Evolutionary conservation across 2,888 invertebrate species (phyloP).

Genomic region (Acleris sparsana): DNA sequence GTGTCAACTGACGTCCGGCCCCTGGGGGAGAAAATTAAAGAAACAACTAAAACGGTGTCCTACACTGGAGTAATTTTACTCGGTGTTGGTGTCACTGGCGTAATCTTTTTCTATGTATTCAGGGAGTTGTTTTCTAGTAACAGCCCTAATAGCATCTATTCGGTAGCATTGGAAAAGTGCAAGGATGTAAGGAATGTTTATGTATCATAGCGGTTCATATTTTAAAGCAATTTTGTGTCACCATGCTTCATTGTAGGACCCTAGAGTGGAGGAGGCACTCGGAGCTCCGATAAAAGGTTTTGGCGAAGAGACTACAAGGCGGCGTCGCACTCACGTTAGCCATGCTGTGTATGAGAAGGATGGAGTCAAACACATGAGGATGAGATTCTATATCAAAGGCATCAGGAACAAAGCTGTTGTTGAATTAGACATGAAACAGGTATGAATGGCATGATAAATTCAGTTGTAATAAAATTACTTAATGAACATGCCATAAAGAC

Average conservation of each 20-base stretch:
- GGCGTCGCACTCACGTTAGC: conserved; percentile 92
- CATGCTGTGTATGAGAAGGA: conserved; percentile 89
- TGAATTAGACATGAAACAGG: conserved; percentile 93
- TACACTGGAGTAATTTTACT: conserved; percentile 92
- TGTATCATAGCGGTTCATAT: not conserved
- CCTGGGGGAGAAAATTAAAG: conserved; percentile 91
- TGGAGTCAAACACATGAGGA: conserved; percentile 91
- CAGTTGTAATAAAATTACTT: no score
- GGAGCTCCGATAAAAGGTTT: conserved; percentile 95
- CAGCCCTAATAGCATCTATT: conserved; percentile 93
- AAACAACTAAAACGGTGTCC: conserved; percentile 94
- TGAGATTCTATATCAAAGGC: conserved; percentile 96
- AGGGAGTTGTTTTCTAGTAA: conserved; percentile 94
- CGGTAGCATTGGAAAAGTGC: conserved; percentile 89
- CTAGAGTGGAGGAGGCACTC: conserved; percentile 90
- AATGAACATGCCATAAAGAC: no score
- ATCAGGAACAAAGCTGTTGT: conserved; percentile 91
- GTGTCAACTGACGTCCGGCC: conserved; percentile 85
- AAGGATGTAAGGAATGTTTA: conserved; percentile 76
- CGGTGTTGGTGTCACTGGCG: conserved; percentile 91
- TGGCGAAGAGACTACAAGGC: conserved; percentile 93
- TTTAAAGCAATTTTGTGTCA: not conserved
- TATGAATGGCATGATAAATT: conserved; percentile 51
- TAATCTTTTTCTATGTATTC: conserved; percentile 93
- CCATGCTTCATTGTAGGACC: conserved; percentile 76